Percentiles rank a stretch among this genome's conserved stretches.
These are phyloP conservation scores for Indicator maculatus DNA, from an alignment of 2,113 vertebrate genomes.

Conservation along the genomic window DNA sequence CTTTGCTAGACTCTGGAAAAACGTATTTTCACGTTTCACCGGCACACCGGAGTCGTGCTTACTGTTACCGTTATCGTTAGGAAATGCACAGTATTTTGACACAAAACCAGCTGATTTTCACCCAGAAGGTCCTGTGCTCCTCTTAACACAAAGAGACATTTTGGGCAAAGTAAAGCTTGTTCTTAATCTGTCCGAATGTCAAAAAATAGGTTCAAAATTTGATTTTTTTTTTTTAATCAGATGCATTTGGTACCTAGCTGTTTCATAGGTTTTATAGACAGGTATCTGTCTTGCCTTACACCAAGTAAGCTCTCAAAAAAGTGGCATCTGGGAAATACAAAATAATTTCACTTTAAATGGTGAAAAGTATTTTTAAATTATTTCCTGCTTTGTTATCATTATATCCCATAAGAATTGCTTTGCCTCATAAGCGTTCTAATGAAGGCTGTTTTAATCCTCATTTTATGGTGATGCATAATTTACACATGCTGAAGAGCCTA, in stretches of 20 bases:
- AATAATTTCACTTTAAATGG: neutral
- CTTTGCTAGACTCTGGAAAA: no score
- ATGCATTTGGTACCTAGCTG: neutral
- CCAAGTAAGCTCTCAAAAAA: neutral
- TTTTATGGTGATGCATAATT: neutral
- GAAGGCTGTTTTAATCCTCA: neutral
- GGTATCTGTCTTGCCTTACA: no score
- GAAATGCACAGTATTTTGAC: neutral
- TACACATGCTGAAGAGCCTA: neutral
- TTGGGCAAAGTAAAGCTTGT: neutral
- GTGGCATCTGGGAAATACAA: neutral
- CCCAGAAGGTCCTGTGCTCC: no score
- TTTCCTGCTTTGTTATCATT: neutral
- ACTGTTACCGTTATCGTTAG: neutral
- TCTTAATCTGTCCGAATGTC: neutral
- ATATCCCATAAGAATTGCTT: neutral
- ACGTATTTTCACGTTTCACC: neutral
- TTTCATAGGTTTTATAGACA: neutral
- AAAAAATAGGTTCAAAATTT: neutral
- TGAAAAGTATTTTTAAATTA: neutral
- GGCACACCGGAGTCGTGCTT: neutral
- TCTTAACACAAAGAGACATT: neutral
- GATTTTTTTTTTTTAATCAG: neutral
- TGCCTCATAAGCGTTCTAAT: neutral
- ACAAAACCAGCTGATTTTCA: neutral